Conservation (phyloP, 1,140 invertebrate genomes). For the Hormaphis cornu region DNA sequence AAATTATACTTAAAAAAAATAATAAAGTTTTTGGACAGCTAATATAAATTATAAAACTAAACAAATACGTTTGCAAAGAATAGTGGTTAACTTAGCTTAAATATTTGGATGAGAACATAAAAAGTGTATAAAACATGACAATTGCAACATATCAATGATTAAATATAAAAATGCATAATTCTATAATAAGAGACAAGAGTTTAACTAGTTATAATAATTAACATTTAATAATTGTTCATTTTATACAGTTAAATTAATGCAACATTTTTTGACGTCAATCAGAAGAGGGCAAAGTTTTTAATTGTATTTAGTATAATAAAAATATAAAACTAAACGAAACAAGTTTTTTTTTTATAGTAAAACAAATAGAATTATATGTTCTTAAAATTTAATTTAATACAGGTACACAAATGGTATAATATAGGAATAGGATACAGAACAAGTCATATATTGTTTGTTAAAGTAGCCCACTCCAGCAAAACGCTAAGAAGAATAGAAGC, state of each 20-base stretch:
- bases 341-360: not conserved
- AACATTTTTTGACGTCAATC: not conserved
- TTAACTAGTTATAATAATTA: not conserved
- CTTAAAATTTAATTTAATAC: not conserved
- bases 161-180: too few species aligned
- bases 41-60: too few species aligned
- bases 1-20: too few species aligned
- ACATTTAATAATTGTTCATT: not conserved
- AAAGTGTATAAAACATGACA: too few species aligned
- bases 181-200: too few species aligned
- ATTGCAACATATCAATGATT: too few species aligned
- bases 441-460: not conserved
- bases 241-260: not conserved
- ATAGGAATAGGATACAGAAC: not conserved
- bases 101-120: too few species aligned
- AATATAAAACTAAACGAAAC: not conserved
- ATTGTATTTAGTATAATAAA: not conserved
- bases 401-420: conserved; percentile 8
- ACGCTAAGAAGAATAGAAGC: not conserved
- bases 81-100: too few species aligned
- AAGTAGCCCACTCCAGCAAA: not conserved
- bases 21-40: too few species aligned
- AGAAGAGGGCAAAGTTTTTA: not conserved
- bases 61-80: too few species aligned
- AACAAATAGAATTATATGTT: not conserved